These are phyloP conservation scores for Ibycter americanus DNA, from an alignment of 2,797 vertebrate species.

Conservation along the genomic window DNA sequence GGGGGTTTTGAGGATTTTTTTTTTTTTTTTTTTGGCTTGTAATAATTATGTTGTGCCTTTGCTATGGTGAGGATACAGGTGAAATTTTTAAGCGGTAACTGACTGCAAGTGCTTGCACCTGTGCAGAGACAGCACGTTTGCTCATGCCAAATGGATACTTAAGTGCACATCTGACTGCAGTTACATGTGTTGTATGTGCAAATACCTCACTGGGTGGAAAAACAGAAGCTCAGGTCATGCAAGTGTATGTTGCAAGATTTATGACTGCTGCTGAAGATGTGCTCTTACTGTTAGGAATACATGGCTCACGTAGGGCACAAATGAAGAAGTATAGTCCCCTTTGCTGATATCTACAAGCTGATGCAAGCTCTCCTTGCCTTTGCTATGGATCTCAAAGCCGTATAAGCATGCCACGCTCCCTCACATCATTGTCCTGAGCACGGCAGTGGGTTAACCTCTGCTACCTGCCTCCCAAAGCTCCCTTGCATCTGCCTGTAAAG, in stretches of 20 bases:
- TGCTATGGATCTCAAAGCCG: background rate
- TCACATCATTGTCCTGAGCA: background rate
- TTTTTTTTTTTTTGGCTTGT: background rate
- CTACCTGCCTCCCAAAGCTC: background rate
- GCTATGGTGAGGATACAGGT: background rate
- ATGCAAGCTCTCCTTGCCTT: background rate
- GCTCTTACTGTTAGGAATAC: background rate
- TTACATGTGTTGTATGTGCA: background rate
- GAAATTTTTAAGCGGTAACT: background rate
- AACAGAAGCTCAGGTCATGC: background rate
- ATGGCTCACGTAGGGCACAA: background rate
- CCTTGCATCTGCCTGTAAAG: background rate
- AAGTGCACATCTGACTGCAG: background rate
- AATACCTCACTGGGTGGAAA: background rate
- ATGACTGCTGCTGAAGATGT: background rate
- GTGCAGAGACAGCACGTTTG: background rate
- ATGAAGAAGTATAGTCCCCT: background rate
- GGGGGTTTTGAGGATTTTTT: too few species aligned
- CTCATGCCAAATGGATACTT: background rate
- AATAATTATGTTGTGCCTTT: background rate
- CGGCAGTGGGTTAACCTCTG: background rate
- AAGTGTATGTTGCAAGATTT: background rate
- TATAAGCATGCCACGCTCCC: rapidly evolving
- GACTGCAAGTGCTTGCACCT: background rate
- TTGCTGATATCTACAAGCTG: background rate